These are phyloP conservation scores for Nixonia krombeini DNA, from an alignment of 1,140 invertebrate species.

Conservation along the genomic window DNA sequence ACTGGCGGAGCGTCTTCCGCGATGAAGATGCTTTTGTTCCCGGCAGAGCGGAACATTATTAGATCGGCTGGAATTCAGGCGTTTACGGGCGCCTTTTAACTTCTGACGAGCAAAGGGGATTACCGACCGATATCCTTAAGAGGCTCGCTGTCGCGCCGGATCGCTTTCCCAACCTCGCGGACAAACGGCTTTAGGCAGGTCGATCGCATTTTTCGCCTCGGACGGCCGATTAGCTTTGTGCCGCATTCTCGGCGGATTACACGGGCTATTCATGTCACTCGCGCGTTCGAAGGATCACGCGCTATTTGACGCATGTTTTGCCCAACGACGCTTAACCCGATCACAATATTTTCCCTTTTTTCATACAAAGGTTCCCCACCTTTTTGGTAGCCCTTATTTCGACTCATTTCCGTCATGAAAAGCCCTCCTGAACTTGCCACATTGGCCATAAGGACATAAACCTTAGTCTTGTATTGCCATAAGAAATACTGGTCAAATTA, in stretches of 20 bases:
- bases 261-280: constrained; percentile 58
- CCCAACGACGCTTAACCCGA: not conserved
- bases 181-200: constrained; percentile 54
- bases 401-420: too few species aligned
- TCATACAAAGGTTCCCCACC: too few species aligned
- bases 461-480: too few species aligned
- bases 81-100: constrained; percentile 29
- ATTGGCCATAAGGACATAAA: too few species aligned
- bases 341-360: not conserved
- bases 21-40: too few species aligned
- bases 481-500: too few species aligned
- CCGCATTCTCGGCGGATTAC: constrained; percentile 56
- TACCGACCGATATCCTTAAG: constrained; percentile 63
- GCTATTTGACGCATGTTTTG: not conserved
- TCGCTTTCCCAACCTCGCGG: constrained; percentile 54
- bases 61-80: too few species aligned
- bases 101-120: constrained; percentile 56
- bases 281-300: too few species aligned
- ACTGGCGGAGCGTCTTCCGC: too few species aligned
- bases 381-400: too few species aligned
- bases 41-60: too few species aligned
- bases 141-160: constrained; percentile 21
- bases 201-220: constrained; percentile 11
- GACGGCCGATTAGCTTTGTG: constrained; percentile 41
- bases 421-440: too few species aligned